Evolutionary conservation across 2,888 invertebrate species (phyloP), one percentile per base, ranked within the genome.

Genomic region (Agrochola macilenta): DNA sequence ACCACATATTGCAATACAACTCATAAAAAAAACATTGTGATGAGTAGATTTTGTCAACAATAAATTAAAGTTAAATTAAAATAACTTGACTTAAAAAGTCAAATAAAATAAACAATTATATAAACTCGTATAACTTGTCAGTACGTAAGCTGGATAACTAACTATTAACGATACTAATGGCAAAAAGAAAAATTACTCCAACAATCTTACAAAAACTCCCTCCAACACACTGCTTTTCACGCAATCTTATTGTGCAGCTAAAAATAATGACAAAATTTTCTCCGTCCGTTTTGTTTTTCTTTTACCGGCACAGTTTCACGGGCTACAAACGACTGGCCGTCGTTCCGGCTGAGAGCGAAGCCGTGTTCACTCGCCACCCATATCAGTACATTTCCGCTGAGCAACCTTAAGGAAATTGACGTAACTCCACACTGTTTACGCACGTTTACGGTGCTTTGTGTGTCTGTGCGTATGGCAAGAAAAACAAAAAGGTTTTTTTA

Each of bases 301-400:
- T 60, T 65, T 39, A 52, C 65, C 58, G 65, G 60, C 66, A 65
- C 72, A 76, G 74, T 83, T 81, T 68, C 74, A 52, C 52, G 52
- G 68, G 35, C 54, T 54, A 77, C 81, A 80, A 88, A 88, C 57
- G 87, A 66, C 69, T 79, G 76, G 74, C 61, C 68, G 63, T 39
- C 80, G 69, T 81, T 84, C 63, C 66, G n/a, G 11, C 72, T 87
- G 83, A 89, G 79, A 89, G 89, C 76, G 69, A 88, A 88, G 69
- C 72, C 85, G 26, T 89, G 89, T 89, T 79, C 73, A 26, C 76
- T 69, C 58, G 78, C 64, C 68, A 64, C 76, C 83, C 89, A 88
- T 89, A 87, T 87, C 87, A 81, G 82, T 82, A 90, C 90, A 91
- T 90, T 90, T 92, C 91, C 90, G 81, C 75, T 80, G 75, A 87